A percentile compares a stretch with the other conserved stretches of the same genome.
phyloP scores from a whole-genome alignment of 2,113 vertebrate species.

The Chrysochloris asiatica region DNA sequence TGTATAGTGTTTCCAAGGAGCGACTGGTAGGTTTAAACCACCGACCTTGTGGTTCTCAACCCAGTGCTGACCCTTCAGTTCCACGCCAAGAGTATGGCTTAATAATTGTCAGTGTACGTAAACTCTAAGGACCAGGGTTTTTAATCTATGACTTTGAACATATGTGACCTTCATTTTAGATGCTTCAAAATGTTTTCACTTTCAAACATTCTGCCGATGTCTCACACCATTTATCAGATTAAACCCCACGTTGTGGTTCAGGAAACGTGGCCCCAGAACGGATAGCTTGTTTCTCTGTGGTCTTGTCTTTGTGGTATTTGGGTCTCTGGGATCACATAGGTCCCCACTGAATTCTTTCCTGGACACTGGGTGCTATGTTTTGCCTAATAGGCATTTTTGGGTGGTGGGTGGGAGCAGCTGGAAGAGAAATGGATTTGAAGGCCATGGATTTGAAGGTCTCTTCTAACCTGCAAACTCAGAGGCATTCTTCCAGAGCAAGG shows the following conservation, averaged over 20 bases:
- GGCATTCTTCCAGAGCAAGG: conserved; percentile 35
- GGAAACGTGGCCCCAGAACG: neutral
- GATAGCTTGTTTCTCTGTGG: neutral
- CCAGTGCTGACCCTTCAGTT: too few relatives aligned
- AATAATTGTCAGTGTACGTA: neutral
- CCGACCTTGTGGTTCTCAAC: too few relatives aligned
- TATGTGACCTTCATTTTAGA: neutral
- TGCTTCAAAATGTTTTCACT: neutral
- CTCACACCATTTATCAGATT: neutral
- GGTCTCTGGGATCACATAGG: conserved; percentile 13
- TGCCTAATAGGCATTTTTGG: neutral
- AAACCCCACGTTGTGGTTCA: conserved; percentile 38
- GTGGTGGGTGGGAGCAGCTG: neutral
- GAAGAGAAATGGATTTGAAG: neutral
- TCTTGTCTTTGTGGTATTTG: conserved; percentile 17
- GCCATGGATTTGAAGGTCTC: neutral
- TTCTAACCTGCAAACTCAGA: neutral
- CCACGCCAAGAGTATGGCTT: neutral
- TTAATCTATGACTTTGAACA: neutral
- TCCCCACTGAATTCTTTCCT: neutral
- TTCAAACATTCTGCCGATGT: conserved; percentile 18
- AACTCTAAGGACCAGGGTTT: neutral
- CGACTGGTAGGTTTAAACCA: too few relatives aligned
- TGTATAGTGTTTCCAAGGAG: too few relatives aligned
- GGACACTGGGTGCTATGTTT: neutral